Evolutionary conservation across 1,140 invertebrate genomes (phyloP).

Genomic region (Radopholus similis): DNA sequence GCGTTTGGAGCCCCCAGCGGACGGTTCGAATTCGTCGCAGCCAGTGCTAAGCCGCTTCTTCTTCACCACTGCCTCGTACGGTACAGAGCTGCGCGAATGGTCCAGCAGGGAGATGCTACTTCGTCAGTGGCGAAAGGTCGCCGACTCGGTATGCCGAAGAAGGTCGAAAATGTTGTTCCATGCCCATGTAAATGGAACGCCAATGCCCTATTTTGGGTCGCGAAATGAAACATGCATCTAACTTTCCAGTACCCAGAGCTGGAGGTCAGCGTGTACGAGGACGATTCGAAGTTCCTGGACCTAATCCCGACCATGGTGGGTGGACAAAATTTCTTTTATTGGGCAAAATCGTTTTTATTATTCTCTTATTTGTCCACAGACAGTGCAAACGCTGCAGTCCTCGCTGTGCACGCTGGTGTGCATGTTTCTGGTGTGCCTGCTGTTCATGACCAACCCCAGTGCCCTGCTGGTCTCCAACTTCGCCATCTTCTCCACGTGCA

Average conservation of each 20-base stretch:
- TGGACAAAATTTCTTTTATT: not conserved
- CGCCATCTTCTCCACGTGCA: conserved; percentile 52
- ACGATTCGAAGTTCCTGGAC: conserved; percentile 58
- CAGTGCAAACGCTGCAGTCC: conserved; percentile 51
- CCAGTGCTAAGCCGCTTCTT: conserved; percentile 40
- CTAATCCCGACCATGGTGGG: conserved; percentile 49
- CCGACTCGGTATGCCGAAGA: conserved; percentile 38
- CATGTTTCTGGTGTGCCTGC: conserved; percentile 54
- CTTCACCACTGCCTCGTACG: conserved; percentile 57
- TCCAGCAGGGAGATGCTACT: conserved; percentile 51
- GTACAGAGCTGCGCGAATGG: conserved; percentile 51
- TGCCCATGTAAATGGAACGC: too few species aligned
- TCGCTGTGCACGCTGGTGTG: conserved; percentile 52
- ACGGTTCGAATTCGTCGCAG: not conserved
- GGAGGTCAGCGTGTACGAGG: conserved; percentile 48
- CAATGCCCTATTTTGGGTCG: too few species aligned
- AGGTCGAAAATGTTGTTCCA: too few species aligned
- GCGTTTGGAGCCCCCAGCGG: not conserved
- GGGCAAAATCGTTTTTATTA: not conserved
- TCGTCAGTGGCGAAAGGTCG: conserved; percentile 50
- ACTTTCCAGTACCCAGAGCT: conserved; percentile 50
- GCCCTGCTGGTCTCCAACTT: conserved; percentile 52
- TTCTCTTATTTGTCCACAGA: not conserved
- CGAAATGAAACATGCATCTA: not conserved
- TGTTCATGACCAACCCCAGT: conserved; percentile 53